Conservation (phyloP, 2,113 vertebrate genomes). For the Tragelaphus scriptus region DNA sequence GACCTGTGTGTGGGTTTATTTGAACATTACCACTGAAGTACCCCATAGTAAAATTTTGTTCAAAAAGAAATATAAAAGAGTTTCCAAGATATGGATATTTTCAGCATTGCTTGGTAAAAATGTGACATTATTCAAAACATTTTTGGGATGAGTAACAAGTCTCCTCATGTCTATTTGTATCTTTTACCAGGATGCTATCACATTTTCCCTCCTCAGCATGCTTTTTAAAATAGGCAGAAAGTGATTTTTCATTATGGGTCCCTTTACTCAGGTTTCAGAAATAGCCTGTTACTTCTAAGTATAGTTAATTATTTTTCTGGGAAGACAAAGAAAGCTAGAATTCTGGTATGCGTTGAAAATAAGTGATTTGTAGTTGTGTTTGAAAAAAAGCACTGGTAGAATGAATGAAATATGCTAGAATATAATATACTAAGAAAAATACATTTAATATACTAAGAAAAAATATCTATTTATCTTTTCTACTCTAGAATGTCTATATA, state of each 20-base stretch:
- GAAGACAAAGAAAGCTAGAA: neutral
- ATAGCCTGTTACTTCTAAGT: neutral
- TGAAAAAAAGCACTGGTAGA: neutral
- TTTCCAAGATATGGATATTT: neutral
- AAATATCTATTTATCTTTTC: neutral
- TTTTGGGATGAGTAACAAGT: neutral
- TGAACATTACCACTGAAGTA: neutral
- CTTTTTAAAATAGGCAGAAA: neutral
- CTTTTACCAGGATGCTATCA: slow-evolving; percentile 21
- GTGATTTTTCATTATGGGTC: neutral
- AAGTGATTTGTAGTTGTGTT: neutral
- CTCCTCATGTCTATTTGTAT: slow-evolving; percentile 9
- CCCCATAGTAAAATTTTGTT: neutral
- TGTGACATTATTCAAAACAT: neutral
- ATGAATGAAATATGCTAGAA: neutral
- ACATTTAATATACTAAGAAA: too few species aligned
- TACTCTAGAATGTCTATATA: neutral
- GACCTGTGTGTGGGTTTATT: neutral
- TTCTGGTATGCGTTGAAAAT: neutral
- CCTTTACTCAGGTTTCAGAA: slow-evolving; percentile 26
- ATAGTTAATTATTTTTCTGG: slow-evolving; percentile 11
- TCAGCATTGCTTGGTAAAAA: neutral
- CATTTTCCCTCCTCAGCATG: slow-evolving; percentile 39
- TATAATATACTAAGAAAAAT: neutral
- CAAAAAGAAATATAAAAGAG: neutral